Evolutionary conservation across 1,140 invertebrate genomes (phyloP), one percentile per base, ranked within the genome.

Genomic region (Uloborus diversus): DNA sequence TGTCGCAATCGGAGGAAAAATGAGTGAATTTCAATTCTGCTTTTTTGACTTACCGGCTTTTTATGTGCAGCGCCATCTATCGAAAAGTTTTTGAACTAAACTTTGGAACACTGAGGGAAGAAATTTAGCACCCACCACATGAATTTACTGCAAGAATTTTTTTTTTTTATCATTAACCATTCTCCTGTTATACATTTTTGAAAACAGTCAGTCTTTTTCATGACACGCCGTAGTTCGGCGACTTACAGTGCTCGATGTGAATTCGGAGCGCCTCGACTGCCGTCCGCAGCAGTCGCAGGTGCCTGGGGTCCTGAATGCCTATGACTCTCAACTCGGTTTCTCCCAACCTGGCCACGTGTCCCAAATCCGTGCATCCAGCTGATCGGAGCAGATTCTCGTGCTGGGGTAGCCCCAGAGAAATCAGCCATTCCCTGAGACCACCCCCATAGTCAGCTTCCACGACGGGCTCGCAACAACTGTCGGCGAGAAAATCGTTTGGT

Each of bases 391-490:
- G 42, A 25, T 84, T 82, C 30, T 83, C 84, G 81, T 88, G 88
- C 85, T 87, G 87, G 3, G 87, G 87, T 62, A 88, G 82, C 23
- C 87, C 87, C 59, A 87, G 83, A 30, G 85, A 86, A n/a, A 84
- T 84, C n/a, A 88, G 82, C 83, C 87, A 88, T 47, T 85, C 85
- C 14, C 82, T 76, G 13, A 88, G 81, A 37, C 84, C 85, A 37
- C 84, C 85, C 11, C 83, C 84, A 42, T 86, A 86, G 83, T 87
- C 85, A 32, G 86, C 84, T 82, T 83, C 86, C 79, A 84, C 85
- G 20, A 82, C 79, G 82, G 85, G 59, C 76, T 82, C 57, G 80
- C 80, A 75, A 75, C 85, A 85, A 3, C 84, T 84, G 32, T 87
- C 85, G 4, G 84, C 84, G 68, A 87, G 76, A 70, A 84, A 84